Conservation (phyloP, 1,140 invertebrate species). For the Papilio machaon region DNA sequence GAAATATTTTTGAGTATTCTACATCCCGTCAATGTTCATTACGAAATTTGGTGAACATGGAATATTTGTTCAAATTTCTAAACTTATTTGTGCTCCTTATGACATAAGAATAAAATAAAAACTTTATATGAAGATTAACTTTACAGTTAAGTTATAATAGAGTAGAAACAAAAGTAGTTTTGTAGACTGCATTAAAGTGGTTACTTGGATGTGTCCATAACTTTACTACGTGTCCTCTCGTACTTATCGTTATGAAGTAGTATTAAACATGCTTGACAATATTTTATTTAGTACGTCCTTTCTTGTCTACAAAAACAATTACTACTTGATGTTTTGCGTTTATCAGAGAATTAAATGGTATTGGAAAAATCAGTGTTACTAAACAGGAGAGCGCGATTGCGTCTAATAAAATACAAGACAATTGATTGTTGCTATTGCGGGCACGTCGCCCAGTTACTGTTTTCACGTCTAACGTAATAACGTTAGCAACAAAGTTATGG, state of each 20-base stretch:
- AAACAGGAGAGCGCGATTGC: slow-evolving; percentile 50
- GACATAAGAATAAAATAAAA: neutral
- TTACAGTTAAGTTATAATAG: slow-evolving; percentile 32
- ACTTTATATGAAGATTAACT: neutral
- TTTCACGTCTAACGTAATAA: slow-evolving; percentile 80
- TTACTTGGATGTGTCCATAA: slow-evolving; percentile 54
- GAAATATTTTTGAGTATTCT: neutral
- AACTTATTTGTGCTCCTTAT: neutral
- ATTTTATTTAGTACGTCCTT: slow-evolving; percentile 37
- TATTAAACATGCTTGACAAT: slow-evolving; percentile 47
- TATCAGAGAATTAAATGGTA: slow-evolving; percentile 21
- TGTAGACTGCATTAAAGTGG: slow-evolving; percentile 50
- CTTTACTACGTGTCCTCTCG: slow-evolving; percentile 55
- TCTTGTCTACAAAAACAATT: slow-evolving; percentile 11
- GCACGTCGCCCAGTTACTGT: slow-evolving; percentile 80
- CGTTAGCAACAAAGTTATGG: slow-evolving; percentile 77
- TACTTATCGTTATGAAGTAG: slow-evolving; percentile 49
- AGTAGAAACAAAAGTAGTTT: slow-evolving; percentile 49
- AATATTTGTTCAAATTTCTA: neutral
- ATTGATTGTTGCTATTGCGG: slow-evolving; percentile 79
- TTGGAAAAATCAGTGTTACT: slow-evolving; percentile 59
- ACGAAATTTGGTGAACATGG: too few relatives aligned
- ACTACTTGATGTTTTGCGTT: neutral
- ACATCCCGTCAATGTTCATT: too few relatives aligned
- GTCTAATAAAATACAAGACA: slow-evolving; percentile 70